phyloP scores from a whole-genome alignment of 2,888 invertebrate genomes.

The Dione juno region DNA sequence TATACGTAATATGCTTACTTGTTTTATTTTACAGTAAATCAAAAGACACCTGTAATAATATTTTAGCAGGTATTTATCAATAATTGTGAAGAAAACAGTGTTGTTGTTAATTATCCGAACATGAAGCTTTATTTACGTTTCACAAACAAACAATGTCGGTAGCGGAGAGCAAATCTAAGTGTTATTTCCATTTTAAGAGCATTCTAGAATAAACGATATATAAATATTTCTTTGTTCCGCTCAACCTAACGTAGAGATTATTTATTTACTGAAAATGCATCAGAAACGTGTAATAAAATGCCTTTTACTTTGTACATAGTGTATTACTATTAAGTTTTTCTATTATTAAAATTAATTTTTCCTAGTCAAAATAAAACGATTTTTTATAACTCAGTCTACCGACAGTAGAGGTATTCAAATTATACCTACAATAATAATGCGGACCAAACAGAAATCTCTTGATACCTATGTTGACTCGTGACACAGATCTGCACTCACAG shows the following conservation, averaged over 20 bases:
- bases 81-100: constrained; percentile 3
- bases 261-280: neutral
- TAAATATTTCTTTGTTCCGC: constrained; percentile 22
- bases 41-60: neutral
- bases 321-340: no score
- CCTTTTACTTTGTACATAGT: no score
- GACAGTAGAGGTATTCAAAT: neutral
- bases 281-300: no score
- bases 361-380: no score
- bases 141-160: neutral
- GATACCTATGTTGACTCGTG: neutral
- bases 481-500: neutral
- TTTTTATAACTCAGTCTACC: no score
- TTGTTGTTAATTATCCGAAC: constrained; percentile 1
- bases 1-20: no score
- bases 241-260: neutral
- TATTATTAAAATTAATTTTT: no score
- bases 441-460: neutral
- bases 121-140: constrained; percentile 2
- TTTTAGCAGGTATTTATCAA: neutral
- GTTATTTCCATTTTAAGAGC: constrained; percentile 6
- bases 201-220: constrained; percentile 10
- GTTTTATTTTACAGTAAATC: neutral
- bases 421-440: neutral
- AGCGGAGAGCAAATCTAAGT: constrained; percentile 7